Evolutionary conservation across 2,113 vertebrate genomes (phyloP).

Genomic region (Trichomycterus rosablanca): DNA sequence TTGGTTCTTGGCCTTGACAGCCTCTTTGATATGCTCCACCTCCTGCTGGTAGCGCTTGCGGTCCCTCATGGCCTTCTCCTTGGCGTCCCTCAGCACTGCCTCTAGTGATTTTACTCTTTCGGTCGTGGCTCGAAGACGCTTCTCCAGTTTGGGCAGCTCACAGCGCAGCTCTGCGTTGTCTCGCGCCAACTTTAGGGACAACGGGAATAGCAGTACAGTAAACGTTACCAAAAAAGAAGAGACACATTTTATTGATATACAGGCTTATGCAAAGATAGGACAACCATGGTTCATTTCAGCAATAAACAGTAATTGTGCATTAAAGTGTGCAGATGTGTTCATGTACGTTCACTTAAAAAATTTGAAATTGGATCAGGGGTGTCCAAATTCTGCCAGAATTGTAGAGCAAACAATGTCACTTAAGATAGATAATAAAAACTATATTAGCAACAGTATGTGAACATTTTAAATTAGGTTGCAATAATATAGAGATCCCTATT

Average conservation of each 20-base stretch:
- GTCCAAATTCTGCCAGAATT: too few species aligned
- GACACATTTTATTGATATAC: neutral
- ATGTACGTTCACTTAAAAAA: too few species aligned
- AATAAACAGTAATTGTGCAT: too few species aligned
- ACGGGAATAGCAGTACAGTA: neutral
- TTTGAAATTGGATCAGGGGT: too few species aligned
- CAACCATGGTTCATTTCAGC: too few species aligned
- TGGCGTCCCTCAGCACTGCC: conserved; percentile 80
- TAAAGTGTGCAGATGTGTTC: too few species aligned
- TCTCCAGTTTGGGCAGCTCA: conserved; percentile 86
- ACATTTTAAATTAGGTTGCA: too few species aligned
- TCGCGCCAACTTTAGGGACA: conserved; percentile 70
- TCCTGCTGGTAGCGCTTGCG: conserved; percentile 86
- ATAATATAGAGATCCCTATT: too few species aligned
- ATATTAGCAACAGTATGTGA: too few species aligned
- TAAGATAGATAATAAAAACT: too few species aligned
- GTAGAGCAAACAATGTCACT: too few species aligned
- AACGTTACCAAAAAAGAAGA: neutral
- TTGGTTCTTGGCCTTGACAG: conserved; percentile 81
- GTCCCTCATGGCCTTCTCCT: conserved; percentile 83
- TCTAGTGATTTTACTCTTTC: conserved; percentile 84
- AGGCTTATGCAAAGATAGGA: neutral
- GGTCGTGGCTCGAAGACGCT: conserved; percentile 80
- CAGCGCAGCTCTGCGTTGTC: conserved; percentile 88
- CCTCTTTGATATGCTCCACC: conserved; percentile 89